Percentiles rank a stretch among this genome's conserved stretches.
These are phyloP conservation scores for Callithrix jacchus DNA, from an alignment of 2,113 vertebrate species.

Conservation along the genomic window DNA sequence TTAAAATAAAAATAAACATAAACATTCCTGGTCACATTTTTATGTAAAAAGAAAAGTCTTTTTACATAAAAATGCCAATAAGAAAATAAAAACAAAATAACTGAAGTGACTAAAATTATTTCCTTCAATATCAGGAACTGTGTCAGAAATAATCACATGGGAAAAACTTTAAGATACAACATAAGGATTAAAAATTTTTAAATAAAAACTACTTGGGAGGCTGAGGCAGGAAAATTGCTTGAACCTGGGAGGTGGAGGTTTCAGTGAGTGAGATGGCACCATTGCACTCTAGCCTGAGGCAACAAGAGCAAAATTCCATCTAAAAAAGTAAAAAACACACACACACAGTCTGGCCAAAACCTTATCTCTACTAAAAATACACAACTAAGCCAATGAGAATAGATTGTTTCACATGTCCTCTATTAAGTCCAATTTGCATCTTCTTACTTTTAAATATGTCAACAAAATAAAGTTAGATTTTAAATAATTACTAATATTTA, in stretches of 20 bases:
- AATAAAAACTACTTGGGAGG: too few relatives aligned
- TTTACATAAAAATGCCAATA: neutral
- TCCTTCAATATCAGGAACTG: conserved; percentile 42
- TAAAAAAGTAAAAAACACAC: too few relatives aligned
- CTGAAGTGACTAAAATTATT: neutral
- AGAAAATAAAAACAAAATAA: conserved; percentile 36
- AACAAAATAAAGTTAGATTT: conserved; percentile 25
- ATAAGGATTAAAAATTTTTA: neutral
- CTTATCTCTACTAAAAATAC: too few relatives aligned
- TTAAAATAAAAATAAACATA: neutral
- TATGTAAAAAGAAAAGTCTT: neutral
- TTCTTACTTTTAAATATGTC: conserved; percentile 19
- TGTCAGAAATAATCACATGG: conserved; percentile 1
- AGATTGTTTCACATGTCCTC: neutral
- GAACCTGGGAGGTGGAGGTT: too few relatives aligned
- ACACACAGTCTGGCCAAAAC: too few relatives aligned
- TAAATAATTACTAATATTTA: conserved; percentile 45
- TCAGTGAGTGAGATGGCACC: too few relatives aligned
- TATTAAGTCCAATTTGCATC: neutral
- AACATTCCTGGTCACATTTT: neutral
- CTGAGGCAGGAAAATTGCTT: too few relatives aligned
- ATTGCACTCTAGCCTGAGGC: too few relatives aligned
- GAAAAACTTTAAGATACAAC: neutral
- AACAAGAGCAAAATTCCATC: too few relatives aligned
- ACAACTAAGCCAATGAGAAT: neutral